Conservation (phyloP, 2,888 invertebrate genomes). For the Standfussiana lucernea region DNA sequence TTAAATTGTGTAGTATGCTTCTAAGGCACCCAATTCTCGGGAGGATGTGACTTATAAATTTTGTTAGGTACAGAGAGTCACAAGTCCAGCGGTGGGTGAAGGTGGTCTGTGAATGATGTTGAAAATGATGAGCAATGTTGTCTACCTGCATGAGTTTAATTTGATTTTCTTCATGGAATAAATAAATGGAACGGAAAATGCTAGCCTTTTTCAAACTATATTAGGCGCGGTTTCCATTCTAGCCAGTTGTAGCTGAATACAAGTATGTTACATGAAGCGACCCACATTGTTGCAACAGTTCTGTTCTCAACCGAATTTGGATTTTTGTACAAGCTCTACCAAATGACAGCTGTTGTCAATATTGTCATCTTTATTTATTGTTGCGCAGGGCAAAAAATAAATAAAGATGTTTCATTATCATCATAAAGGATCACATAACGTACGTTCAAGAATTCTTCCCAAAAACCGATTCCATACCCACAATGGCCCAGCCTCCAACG, state of each 20-base stretch:
- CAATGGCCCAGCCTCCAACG: conserved; percentile 27
- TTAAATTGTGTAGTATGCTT: conserved; percentile 23
- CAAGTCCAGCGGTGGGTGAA: background rate
- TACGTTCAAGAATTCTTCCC: background rate
- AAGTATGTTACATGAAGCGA: background rate
- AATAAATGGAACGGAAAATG: background rate
- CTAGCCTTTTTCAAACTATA: background rate
- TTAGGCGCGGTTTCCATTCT: background rate
- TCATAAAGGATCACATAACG: background rate
- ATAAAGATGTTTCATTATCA: background rate
- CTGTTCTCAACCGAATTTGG: background rate
- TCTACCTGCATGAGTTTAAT: background rate
- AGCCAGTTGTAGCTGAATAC: background rate
- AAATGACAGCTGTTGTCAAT: background rate
- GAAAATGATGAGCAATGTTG: background rate
- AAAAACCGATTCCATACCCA: conserved; percentile 19
- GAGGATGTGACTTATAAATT: background rate
- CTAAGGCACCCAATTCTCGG: background rate
- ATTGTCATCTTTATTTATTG: too few relatives aligned
- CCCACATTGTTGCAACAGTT: background rate
- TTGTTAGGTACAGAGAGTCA: background rate
- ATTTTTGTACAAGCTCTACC: background rate
- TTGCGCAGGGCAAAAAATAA: background rate
- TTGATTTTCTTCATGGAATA: background rate
- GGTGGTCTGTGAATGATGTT: background rate